A percentile compares a stretch with the other conserved stretches of the same genome.
Evolutionary conservation across 2,113 vertebrate genomes (phyloP).

Genomic region (Chiloscyllium plagiosum): DNA sequence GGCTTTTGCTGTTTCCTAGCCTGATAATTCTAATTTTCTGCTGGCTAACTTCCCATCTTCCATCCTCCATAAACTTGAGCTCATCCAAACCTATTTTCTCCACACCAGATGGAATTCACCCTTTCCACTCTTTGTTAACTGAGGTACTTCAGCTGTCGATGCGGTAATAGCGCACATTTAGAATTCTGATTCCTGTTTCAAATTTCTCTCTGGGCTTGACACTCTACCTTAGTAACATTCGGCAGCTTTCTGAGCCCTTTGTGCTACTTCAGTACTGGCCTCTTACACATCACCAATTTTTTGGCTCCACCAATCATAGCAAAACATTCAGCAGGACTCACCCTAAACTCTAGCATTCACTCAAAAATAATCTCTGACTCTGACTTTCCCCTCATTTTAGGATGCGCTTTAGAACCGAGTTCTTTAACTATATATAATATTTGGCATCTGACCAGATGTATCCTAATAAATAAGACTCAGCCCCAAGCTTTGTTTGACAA

Average conservation of each 20-base stretch:
- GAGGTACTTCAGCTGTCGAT: not conserved
- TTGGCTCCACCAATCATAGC: not conserved
- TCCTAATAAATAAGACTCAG: too few relatives aligned
- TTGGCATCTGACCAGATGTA: too few relatives aligned
- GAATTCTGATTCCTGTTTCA: not conserved
- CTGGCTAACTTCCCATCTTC: not conserved
- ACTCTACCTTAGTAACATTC: not conserved
- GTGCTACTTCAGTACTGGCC: not conserved
- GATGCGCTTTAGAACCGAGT: not conserved
- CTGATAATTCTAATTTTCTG: not conserved
- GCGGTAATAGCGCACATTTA: not conserved
- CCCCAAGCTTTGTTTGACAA: not conserved
- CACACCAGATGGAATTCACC: not conserved
- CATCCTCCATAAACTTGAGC: not conserved
- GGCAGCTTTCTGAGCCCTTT: not conserved
- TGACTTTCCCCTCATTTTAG: not conserved
- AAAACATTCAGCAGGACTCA: not conserved
- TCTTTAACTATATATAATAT: not conserved
- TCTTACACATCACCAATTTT: not conserved
- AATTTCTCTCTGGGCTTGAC: not conserved
- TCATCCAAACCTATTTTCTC: not conserved
- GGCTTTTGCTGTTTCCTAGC: not conserved
- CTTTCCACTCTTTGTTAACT: not conserved
- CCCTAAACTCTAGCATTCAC: not conserved
- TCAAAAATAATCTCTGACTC: not conserved